phyloP scores from a whole-genome alignment of 2,113 vertebrate species.

The Rhombomys opimus region DNA sequence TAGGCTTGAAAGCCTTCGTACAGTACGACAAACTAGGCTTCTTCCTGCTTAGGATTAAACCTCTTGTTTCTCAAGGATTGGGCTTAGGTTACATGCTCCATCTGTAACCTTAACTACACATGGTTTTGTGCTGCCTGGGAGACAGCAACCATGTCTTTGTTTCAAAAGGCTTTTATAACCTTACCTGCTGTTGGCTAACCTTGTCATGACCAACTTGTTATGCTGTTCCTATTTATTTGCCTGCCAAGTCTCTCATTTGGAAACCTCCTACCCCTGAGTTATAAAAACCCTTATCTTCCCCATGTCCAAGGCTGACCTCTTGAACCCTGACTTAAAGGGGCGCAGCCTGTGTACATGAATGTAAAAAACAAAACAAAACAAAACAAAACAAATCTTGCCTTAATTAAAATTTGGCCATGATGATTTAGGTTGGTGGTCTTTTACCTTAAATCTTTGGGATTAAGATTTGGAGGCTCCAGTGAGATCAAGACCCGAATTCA shows the following conservation, averaged over 20 bases:
- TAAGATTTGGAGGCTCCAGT: background rate
- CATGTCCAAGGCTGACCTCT: background rate
- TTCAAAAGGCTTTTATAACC: background rate
- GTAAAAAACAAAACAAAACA: too few species aligned
- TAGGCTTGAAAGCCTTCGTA: background rate
- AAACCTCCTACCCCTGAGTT: background rate
- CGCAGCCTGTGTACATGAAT: background rate
- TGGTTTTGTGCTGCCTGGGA: background rate
- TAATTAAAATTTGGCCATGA: background rate
- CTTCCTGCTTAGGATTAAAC: background rate
- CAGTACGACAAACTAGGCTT: background rate
- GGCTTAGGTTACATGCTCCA: background rate
- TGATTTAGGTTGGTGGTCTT: background rate
- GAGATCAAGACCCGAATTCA: background rate
- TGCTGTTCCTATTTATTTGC: background rate
- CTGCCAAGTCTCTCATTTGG: background rate
- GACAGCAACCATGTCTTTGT: background rate
- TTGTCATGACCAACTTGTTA: background rate
- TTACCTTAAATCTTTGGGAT: background rate
- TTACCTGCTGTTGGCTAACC: too few species aligned
- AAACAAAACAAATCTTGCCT: background rate
- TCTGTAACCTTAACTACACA: background rate
- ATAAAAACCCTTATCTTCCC: background rate
- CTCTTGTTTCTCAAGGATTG: background rate
- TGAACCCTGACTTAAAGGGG: background rate